Evolutionary conservation across 2,888 invertebrate species (phyloP), one percentile per base, ranked within the genome.

Genomic region (Rambutsinella grinnellia): DNA sequence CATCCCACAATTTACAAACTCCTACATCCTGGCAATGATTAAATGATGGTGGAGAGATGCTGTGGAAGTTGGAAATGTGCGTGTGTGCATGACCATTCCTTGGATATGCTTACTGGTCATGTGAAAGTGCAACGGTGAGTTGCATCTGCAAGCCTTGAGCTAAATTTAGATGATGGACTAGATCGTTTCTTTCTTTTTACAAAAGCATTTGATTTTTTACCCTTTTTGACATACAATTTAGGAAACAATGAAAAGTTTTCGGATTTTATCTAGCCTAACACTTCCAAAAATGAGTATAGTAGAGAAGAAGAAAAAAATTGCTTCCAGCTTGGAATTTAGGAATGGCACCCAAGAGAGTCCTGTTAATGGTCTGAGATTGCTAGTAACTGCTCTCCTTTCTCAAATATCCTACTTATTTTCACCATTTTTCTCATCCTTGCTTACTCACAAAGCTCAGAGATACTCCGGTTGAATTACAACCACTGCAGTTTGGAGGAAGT

Each of bases 271-370:
- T n/a, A n/a, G n/a, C n/a, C n/a, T n/a, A n/a, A n/a, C n/a, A n/a
- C n/a, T n/a, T n/a, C n/a, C n/a, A n/a, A n/a, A n/a, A n/a, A n/a
- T n/a, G n/a, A n/a, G n/a, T n/a, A n/a, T n/a, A n/a, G n/a, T n/a
- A 36, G 36, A 36, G 36, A 5, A 36, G 36, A 13, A 36, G 57
- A 57, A 62, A 69, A 65, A 76, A 76, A 70, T 69, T 76, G 70
- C 66, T 76, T 76, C 65, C 70, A 76, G 76, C 76, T 70, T 65
- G 76, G 70, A 79, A 78, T 74, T 72, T 76, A 76, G 71, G 70
- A 83, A 83, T 80, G 81, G 81, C 78, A 78, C 83, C 83, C 83
- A 56, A 58, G 83, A 83, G 83, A 76, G 79, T 76, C 75, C 63
- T 75, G 80, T 82, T 81, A 82, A 83, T 83, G 81, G 80, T 77